These are phyloP conservation scores for Phasianus colchicus DNA, from an alignment of 2,113 vertebrate species.

Conservation along the genomic window DNA sequence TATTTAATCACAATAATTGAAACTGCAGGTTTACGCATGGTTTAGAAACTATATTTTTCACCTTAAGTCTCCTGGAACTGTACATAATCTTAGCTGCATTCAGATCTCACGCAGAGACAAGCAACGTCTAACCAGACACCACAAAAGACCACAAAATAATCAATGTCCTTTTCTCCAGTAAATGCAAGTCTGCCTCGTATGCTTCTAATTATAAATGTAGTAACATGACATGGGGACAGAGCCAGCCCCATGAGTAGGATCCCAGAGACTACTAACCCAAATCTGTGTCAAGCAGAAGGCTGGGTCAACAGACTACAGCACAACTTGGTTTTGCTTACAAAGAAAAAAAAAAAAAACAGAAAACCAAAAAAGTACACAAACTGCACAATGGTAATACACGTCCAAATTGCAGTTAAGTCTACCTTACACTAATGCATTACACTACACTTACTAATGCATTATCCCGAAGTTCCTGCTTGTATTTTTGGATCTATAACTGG, in stretches of 20 bases:
- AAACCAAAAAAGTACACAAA: neutral
- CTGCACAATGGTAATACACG: neutral
- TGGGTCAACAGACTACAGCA: neutral
- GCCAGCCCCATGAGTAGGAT: neutral
- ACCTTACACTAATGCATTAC: neutral
- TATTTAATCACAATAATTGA: neutral
- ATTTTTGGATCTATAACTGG: neutral
- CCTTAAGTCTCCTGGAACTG: neutral
- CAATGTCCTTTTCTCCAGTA: neutral
- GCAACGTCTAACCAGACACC: neutral
- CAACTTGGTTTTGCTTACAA: neutral
- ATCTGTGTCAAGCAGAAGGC: neutral
- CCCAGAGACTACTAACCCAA: conserved; percentile 39
- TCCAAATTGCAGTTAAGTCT: neutral
- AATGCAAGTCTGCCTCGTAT: neutral
- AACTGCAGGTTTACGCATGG: neutral
- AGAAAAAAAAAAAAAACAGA: no score
- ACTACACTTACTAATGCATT: neutral
- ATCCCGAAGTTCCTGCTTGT: fast-evolving
- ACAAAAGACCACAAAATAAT: conserved; percentile 49
- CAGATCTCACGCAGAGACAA: neutral
- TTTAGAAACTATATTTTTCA: neutral
- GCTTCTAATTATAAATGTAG: conserved; percentile 60
- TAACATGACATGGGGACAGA: conserved; percentile 48
- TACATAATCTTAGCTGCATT: neutral